A percentile compares a stretch with the other conserved stretches of the same genome.
phyloP scores from a whole-genome alignment of 2,797 vertebrate genomes.

The Rhynchotus rufescens region DNA sequence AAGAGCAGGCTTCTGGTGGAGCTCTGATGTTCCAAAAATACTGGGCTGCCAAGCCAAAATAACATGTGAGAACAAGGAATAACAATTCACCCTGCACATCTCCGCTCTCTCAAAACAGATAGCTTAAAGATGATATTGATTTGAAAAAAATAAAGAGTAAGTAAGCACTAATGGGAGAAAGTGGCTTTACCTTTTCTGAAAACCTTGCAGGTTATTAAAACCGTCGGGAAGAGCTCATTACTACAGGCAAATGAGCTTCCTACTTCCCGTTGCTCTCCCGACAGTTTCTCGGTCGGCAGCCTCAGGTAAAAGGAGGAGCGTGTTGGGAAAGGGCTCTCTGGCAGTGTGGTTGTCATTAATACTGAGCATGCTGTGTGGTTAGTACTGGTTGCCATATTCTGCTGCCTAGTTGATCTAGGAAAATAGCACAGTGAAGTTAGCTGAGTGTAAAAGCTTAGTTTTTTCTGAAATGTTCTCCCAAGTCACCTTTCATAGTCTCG shows the following conservation, averaged over 20 bases:
- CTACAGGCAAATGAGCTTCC: background rate
- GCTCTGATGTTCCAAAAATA: background rate
- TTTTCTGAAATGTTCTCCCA: background rate
- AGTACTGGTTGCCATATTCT: background rate
- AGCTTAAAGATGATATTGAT: background rate
- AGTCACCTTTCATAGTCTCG: background rate
- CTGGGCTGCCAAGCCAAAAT: background rate
- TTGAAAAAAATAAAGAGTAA: too few relatives aligned
- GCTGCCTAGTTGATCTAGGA: background rate
- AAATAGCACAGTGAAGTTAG: background rate
- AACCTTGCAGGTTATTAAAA: background rate
- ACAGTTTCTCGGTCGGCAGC: background rate
- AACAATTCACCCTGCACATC: background rate
- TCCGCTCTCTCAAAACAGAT: background rate
- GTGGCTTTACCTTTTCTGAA: background rate
- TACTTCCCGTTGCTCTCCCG: background rate
- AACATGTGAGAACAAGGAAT: background rate
- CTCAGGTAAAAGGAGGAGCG: background rate
- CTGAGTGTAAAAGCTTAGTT: background rate
- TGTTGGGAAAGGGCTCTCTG: background rate
- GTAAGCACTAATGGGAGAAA: background rate
- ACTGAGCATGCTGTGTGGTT: background rate
- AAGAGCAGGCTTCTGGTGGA: background rate
- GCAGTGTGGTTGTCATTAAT: background rate
- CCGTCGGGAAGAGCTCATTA: background rate